Percentiles rank a stretch among this genome's conserved stretches.
phyloP scores from a whole-genome alignment of 2,888 invertebrate genomes.

The Euproctis similis region DNA sequence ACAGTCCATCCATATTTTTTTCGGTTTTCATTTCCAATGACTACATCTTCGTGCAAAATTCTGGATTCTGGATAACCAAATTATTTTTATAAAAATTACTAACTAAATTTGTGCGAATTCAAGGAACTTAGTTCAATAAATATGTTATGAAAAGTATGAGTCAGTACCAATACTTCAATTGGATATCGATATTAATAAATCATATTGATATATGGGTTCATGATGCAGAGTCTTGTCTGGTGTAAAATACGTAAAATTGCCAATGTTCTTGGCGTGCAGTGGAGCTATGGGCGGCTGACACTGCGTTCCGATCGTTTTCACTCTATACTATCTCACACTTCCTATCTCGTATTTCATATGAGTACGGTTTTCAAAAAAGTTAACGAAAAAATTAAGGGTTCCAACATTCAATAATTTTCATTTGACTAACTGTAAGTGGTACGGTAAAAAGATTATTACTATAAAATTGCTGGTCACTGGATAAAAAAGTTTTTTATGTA shows the following conservation, averaged over 20 bases:
- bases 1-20: no score
- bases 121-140: background rate
- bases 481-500: no score
- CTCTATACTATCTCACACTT: conserved; percentile 71
- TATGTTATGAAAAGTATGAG: conserved; percentile 2
- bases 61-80: no score
- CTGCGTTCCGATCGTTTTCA: conserved; percentile 68
- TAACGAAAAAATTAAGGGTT: no score
- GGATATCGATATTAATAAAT: conserved; percentile 27
- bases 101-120: background rate
- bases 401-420: no score
- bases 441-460: no score
- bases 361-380: conserved; percentile 35
- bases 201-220: conserved; percentile 25
- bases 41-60: no score
- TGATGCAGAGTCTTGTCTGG: conserved; percentile 23
- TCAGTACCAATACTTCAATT: conserved; percentile 15
- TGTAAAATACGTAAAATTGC: conserved; percentile 52
- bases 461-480: no score
- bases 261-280: conserved; percentile 51
- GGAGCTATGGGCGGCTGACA: conserved; percentile 47
- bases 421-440: no score
- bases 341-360: conserved; percentile 64
- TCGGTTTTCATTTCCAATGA: no score
- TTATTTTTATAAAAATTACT: no score